Evolutionary conservation across 2,113 vertebrate genomes (phyloP).

Genomic region (Hippocampus zosterae): DNA sequence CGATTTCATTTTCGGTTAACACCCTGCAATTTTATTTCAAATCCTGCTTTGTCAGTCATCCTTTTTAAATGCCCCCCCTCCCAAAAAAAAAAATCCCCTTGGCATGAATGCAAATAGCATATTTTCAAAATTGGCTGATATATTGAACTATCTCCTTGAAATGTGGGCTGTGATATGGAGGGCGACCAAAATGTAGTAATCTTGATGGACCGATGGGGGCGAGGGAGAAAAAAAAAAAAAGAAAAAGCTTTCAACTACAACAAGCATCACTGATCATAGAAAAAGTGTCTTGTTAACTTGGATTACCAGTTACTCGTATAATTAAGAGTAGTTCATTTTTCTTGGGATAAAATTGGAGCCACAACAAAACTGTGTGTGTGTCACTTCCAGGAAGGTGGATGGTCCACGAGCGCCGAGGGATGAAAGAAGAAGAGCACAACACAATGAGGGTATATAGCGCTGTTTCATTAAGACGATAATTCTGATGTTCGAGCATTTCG

Average conservation of each 20-base stretch:
- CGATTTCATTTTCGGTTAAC: background rate
- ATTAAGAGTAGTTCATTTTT: background rate
- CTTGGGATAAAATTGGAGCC: background rate
- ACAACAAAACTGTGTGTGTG: slow-evolving; percentile 20
- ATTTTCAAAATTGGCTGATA: background rate
- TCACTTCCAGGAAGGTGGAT: slow-evolving; percentile 79
- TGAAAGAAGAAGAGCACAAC: slow-evolving; percentile 84
- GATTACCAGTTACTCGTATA: background rate
- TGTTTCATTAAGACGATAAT: background rate
- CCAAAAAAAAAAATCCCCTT: too few species aligned
- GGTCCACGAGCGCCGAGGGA: slow-evolving; percentile 83
- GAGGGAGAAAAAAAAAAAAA: too few species aligned
- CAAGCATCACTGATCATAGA: too few species aligned
- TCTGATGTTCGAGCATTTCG: too few species aligned
- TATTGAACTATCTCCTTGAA: background rate
- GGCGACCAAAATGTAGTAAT: background rate
- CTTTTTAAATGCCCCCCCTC: background rate
- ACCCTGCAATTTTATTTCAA: background rate
- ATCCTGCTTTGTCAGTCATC: background rate
- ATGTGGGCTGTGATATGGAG: background rate
- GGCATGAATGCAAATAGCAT: background rate
- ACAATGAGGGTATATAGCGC: slow-evolving; percentile 80
- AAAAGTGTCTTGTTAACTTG: background rate
- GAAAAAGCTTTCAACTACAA: too few species aligned
- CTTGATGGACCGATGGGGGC: background rate